Evolutionary conservation across 2,888 invertebrate genomes (phyloP).

Genomic region (Alsophila aescularia): DNA sequence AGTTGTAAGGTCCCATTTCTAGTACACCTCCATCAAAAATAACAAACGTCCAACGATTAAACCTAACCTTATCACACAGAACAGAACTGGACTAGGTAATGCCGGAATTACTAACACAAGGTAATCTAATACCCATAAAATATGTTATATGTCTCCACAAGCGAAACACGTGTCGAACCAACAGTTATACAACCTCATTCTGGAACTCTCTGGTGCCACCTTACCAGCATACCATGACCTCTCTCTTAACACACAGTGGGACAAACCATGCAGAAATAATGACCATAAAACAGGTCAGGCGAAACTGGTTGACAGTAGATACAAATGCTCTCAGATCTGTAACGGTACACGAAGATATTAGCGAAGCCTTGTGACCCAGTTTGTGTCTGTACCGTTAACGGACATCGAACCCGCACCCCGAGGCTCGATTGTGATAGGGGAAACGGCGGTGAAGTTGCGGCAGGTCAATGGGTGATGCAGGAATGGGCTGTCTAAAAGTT

Average conservation of each 20-base stretch:
- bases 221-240: conserved; percentile 46
- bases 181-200: conserved; percentile 72
- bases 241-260: conserved; percentile 20
- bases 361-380: conserved; percentile 81
- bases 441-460: conserved; percentile 42
- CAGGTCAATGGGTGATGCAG: conserved; percentile 27
- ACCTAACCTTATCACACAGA: conserved; percentile 19
- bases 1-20: no score
- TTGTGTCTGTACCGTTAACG: conserved; percentile 68
- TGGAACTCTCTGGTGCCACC: conserved; percentile 48
- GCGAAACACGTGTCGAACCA: conserved; percentile 49
- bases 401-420: conserved; percentile 68
- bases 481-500: neutral
- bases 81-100: conserved; percentile 21
- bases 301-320: conserved; percentile 48
- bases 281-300: conserved; percentile 36
- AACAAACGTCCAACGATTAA: neutral
- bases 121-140: conserved; percentile 38
- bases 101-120: conserved; percentile 28
- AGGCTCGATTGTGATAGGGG: conserved; percentile 45
- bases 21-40: neutral
- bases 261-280: conserved; percentile 20
- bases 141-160: conserved; percentile 40
- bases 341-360: conserved; percentile 77
- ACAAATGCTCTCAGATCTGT: conserved; percentile 65